Base-by-base conservation (phyloP, 1,140 invertebrate species). In the Drosophila bocqueti region DNA sequence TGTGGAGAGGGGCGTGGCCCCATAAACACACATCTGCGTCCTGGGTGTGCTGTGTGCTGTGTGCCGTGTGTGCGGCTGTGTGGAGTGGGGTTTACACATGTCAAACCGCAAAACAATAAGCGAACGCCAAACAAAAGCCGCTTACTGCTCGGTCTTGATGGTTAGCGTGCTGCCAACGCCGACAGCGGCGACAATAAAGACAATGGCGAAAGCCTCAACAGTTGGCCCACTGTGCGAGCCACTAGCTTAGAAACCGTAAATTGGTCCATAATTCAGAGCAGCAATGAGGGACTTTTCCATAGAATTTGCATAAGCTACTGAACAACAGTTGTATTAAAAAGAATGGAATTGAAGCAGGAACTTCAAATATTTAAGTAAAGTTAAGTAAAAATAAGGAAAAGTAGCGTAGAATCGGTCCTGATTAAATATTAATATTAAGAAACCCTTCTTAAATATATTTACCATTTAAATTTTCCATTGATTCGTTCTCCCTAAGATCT, bases 21-120 rank as follows among this genome's bases (percentile, higher is more conserved):
- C 55, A 26, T 59, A 45, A 49, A 38, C 50, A 50, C 50, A 43
- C 43, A 58, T 38, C 18, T 68, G 36, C 24, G 18, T 43, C 15
- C 55, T 26, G 54, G 54, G 42, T 58, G 26, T 31, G 21, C 38
- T 62, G 15, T 50, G 47, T 15, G 13, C 24, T 62, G 15, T 50
- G 47, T 15, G 13, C 15, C 24, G 47, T 55, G 24, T 57, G 21
- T 42, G 26, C 2, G 40, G 4, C 11, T 3, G 40, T 40, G 11
- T n/a, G 15, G 60, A 55, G 67, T 42, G 60, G 49, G 67, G 54
- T 49, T 80, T 67, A 64, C 76, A 84, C 79, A 80, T 83, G 81
- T 84, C 76, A 83, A 76, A 52, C 65, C 62, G 31, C 71, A 72
- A 76, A 83, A 83, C 81, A 83, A 83, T 81, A 67, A 81, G 76